A percentile compares a stretch with the other conserved stretches of the same genome.
phyloP scores from a whole-genome alignment of 2,888 invertebrate genomes.

The Drosophila fulvimacula region DNA sequence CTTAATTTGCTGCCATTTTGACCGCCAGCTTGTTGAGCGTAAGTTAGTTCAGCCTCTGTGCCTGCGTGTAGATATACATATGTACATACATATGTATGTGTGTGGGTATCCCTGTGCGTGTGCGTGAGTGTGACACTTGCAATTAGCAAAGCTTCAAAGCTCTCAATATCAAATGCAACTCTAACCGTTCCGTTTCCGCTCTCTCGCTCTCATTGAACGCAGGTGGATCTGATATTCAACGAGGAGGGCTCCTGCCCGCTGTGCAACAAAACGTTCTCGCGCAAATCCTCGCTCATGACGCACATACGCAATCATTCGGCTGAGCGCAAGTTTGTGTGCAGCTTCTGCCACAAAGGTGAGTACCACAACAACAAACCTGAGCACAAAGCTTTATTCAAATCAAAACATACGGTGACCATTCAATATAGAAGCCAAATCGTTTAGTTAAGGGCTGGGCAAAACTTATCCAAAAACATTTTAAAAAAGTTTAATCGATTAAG shows the following conservation, averaged over 20 bases:
- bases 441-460: not conserved
- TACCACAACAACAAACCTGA: constrained; percentile 7
- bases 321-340: constrained; percentile 85
- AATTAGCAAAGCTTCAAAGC: constrained; percentile 42
- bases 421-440: not conserved
- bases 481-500: too few relatives aligned
- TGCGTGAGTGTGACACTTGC: constrained; percentile 30
- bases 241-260: constrained; percentile 85
- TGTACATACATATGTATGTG: constrained; percentile 17
- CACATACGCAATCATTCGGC: constrained; percentile 85
- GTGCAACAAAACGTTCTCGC: constrained; percentile 85
- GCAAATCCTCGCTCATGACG: constrained; percentile 85
- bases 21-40: constrained; percentile 75
- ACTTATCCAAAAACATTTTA: not conserved
- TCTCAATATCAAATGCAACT: constrained; percentile 22
- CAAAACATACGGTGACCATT: constrained; percentile 9
- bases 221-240: constrained; percentile 85
- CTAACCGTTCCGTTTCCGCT: constrained; percentile 30
- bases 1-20: constrained; percentile 61
- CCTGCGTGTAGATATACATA: constrained; percentile 19
- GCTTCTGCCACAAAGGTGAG: constrained; percentile 84
- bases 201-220: constrained; percentile 31
- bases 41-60: constrained; percentile 34
- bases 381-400: not conserved
- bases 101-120: constrained; percentile 19